phyloP scores from a whole-genome alignment of 2,113 vertebrate genomes.

The Ochotona curzoniae region DNA sequence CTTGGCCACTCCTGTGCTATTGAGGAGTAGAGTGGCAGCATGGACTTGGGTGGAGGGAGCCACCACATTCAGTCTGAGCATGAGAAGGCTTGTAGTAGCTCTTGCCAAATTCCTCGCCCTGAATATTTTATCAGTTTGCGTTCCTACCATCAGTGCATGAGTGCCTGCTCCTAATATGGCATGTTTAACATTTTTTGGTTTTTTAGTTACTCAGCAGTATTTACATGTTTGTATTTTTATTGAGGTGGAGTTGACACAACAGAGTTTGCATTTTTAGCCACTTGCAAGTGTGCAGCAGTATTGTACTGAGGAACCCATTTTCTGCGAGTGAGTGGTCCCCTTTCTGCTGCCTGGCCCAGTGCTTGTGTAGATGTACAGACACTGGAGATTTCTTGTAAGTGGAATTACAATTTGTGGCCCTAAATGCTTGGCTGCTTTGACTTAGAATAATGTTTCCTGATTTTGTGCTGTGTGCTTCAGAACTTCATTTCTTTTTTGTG shows the following conservation, averaged over 20 bases:
- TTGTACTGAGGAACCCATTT: no score
- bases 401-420: neutral
- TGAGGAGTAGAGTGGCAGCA: neutral
- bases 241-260: neutral
- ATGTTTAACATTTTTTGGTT: no score
- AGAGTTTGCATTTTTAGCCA: neutral
- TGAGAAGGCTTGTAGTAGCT: no score
- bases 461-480: neutral
- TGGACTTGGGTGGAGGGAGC: neutral
- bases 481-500: neutral
- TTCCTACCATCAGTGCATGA: no score
- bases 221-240: neutral
- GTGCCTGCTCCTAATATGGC: neutral
- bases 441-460: neutral
- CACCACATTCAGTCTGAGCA: no score
- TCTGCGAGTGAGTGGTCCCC: no score
- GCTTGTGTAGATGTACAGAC: neutral
- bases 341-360: no score
- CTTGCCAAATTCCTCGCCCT: neutral
- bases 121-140: neutral
- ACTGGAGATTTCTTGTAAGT: neutral
- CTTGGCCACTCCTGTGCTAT: neutral
- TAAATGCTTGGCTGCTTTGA: neutral
- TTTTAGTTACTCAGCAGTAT: neutral
- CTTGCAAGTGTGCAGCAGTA: neutral